phyloP scores from a whole-genome alignment of 2,888 invertebrate genomes.

The Clusia tigrina region DNA sequence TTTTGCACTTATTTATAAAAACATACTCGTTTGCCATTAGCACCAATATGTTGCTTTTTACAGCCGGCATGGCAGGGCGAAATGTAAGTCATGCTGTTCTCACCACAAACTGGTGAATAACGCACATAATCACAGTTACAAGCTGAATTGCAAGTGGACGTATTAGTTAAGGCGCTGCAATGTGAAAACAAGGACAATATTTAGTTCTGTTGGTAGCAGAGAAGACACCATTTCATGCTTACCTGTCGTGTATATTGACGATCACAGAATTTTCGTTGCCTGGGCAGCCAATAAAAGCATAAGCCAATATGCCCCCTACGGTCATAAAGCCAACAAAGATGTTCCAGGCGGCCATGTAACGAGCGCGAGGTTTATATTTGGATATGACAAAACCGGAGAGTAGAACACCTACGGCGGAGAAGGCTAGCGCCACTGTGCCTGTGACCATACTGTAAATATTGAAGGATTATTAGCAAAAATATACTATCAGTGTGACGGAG shows the following conservation, averaged over 20 bases:
- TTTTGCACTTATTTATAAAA: neutral
- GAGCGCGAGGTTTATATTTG: slow-evolving; percentile 71
- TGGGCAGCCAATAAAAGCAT: slow-evolving; percentile 72
- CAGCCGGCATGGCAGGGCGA: slow-evolving; percentile 84
- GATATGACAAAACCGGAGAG: slow-evolving; percentile 72
- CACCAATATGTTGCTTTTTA: slow-evolving; percentile 53
- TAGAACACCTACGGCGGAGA: slow-evolving; percentile 74
- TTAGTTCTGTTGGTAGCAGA: neutral
- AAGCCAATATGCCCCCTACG: slow-evolving; percentile 70
- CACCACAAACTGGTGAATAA: slow-evolving; percentile 77
- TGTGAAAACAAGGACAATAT: neutral
- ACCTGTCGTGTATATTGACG: slow-evolving; percentile 46
- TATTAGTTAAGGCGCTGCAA: slow-evolving; percentile 29
- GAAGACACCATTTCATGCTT: neutral
- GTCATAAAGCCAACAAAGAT: slow-evolving; percentile 71
- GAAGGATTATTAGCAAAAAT: no score
- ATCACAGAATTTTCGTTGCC: slow-evolving; percentile 67
- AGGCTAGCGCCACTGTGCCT: slow-evolving; percentile 72
- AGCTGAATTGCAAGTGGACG: slow-evolving; percentile 67
- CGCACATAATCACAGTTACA: slow-evolving; percentile 76
- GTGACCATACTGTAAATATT: slow-evolving; percentile 74
- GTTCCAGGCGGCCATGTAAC: slow-evolving; percentile 73
- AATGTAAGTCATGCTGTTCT: slow-evolving; percentile 72
- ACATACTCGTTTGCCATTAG: slow-evolving; percentile 61
- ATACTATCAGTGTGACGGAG: no score